Base-by-base conservation (phyloP, 2,888 invertebrate genomes). In the Chrysolina americana region DNA sequence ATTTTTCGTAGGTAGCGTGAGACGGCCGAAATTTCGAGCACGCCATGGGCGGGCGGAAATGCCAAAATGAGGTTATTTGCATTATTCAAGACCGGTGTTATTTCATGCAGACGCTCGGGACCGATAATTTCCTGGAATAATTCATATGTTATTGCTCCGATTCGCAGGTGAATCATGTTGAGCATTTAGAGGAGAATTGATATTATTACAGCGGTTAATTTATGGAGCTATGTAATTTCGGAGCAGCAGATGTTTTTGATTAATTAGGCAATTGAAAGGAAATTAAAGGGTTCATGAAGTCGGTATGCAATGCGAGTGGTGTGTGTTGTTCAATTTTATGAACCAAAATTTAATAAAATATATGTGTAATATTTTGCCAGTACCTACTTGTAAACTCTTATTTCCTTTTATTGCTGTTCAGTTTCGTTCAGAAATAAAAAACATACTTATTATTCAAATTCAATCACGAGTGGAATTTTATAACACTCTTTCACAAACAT, bases 31-130 rank as follows among this genome's bases (percentile, higher is more conserved):
- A 64, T 68, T 62, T 72, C 48, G 17, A 41, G 65, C 68, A 69
- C 65, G 65, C 13, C 19, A 65, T 47, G 17, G 41, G 36, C 47
- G 66, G 50, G 15, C 23, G 28, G 59, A 68, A 41, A 63, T 23
- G 69, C 69, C 73, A 48, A 73, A 73, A 73, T 73, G 59, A 59
- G 11, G 56, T 44, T 69, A 65, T 69, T 73, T 59, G 65, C 63
- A 73, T 69, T 73, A 73, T 73, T 68, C 65, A 69, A 53, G 65
- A 28, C 65, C 48, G 36, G 41, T 41, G 65, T 65, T 48, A 63
- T 68, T 69, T 19, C 44, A 64, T 23, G 56, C 65, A 73, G 69
- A 69, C 73, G 69, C 69, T 59, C 47, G 47, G 21, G 36, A 68
- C 47, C 56, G 56, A 65, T 69, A 69, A 73, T 73, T 73, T 63